Evolutionary conservation across 2,888 invertebrate genomes (phyloP), one percentile per base, ranked within the genome.

Genomic region (Smittia aterrima): DNA sequence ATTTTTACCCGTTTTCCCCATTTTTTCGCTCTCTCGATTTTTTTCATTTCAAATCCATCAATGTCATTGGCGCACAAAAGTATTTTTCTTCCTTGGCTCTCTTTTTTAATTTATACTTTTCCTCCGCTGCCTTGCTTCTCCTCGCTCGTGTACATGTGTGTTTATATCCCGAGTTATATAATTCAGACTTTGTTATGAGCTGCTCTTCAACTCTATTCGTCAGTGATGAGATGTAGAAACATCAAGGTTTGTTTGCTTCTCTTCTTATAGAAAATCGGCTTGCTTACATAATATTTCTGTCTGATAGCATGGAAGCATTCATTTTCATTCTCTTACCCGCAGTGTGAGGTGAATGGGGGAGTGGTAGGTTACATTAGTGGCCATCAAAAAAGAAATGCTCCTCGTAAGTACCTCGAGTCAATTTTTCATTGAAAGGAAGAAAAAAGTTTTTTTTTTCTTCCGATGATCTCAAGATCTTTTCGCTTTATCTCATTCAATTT

Each of bases 31-130:
- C 70, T 70, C 53, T 16, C 18, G 22, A 62, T 73, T 62, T 40
- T 73, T 64, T 73, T 73, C 72, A 64, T 40, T 73, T 73, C 72
- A 73, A 64, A 73, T 73, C 64, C 62, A 73, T 73, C 72, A 73
- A 73, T 73, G 72, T 73, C 72, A 64, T 32, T 71, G 70, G 47
- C 70, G 70, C 62, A 73, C 72, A 73, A 73, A 62, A 47, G 62
- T 73, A 62, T 72, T 72, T 53, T 72, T 72, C 53, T 70, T 68
- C 54, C 22, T 71, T 41, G 16, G 40, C 68, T 68, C 32, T 68
- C 24, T 47, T 67, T 71, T 71, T 71, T 71, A 71, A 71, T 71
- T 71, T 54, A 54, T 71, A 54, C 70, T 71, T 41, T 54, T 71
- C 54, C 41, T 54, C 18, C 54, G 47, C 25, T n/a, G n/a, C n/a